phyloP scores from a whole-genome alignment of 2,888 invertebrate species.

The Lochmaea crataegi region DNA sequence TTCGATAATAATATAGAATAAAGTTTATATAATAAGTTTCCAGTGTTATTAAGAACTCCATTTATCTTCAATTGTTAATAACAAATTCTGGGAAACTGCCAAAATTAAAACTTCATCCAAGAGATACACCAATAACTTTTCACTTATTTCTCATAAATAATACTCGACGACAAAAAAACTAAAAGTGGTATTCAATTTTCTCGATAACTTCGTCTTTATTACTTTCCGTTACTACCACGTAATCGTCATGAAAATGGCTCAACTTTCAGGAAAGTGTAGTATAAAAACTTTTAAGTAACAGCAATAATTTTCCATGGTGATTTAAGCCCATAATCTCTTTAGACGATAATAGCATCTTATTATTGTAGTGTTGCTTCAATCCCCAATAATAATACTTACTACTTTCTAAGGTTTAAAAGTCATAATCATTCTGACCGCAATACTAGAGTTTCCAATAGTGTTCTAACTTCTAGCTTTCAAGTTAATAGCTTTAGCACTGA shows the following conservation, averaged over 20 bases:
- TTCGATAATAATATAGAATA: too few relatives aligned
- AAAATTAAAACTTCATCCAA: too few relatives aligned
- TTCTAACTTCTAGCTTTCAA: slow-evolving; percentile 28
- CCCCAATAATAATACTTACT: slow-evolving; percentile 1
- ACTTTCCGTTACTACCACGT: background rate
- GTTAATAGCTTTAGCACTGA: slow-evolving; percentile 35
- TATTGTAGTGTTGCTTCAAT: slow-evolving; percentile 14
- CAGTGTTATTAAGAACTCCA: too few relatives aligned
- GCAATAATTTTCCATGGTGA: background rate
- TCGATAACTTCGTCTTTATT: background rate
- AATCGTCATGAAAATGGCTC: background rate
- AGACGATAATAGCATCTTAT: slow-evolving; percentile 10
- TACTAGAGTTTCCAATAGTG: slow-evolving; percentile 31
- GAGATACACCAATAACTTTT: too few relatives aligned
- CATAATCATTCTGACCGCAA: slow-evolving; percentile 36
- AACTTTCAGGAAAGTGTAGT: background rate
- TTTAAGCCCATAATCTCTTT: slow-evolving; percentile 14
- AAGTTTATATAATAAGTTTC: too few relatives aligned
- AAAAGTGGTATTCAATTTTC: slow-evolving; percentile 2
- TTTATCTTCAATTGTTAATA: too few relatives aligned
- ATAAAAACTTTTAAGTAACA: background rate
- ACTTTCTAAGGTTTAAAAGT: slow-evolving; percentile 29
- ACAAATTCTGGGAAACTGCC: too few relatives aligned
- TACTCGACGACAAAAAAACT: background rate
- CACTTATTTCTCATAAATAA: background rate